Percentiles rank a stretch among this genome's conserved stretches.
phyloP scores from a whole-genome alignment of 2,888 invertebrate genomes.

The Acleris laterana region DNA sequence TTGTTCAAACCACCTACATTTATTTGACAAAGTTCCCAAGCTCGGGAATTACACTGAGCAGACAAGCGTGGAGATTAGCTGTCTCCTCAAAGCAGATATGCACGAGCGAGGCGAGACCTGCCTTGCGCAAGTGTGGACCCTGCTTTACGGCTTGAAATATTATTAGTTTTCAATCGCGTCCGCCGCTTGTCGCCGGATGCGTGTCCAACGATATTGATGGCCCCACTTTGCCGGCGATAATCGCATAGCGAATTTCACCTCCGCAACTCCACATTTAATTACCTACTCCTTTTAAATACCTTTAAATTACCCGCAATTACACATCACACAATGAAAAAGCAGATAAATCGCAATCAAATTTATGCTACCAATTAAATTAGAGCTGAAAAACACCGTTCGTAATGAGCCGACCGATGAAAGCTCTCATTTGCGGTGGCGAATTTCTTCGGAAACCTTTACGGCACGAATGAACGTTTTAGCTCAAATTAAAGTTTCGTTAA shows the following conservation, averaged over 20 bases:
- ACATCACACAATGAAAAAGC: conserved; percentile 46
- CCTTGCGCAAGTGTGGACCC: conserved; percentile 63
- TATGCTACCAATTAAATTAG: conserved; percentile 74
- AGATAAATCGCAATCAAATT: conserved; percentile 61
- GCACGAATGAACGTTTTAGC: conserved; percentile 61
- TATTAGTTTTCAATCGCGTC: conserved; percentile 70
- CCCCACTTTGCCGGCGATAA: conserved; percentile 57
- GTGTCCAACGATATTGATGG: conserved; percentile 73
- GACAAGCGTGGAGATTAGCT: conserved; percentile 36
- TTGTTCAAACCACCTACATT: neutral
- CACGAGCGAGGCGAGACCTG: conserved; percentile 45
- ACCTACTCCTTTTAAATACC: conserved; percentile 52
- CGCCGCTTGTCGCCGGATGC: conserved; percentile 71
- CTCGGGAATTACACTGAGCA: conserved; percentile 38
- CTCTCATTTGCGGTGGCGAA: conserved; percentile 51
- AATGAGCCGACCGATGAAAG: conserved; percentile 68
- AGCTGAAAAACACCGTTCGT: conserved; percentile 55
- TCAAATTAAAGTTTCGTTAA: conserved; percentile 75
- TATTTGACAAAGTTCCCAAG: conserved; percentile 6
- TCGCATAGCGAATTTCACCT: conserved; percentile 67
- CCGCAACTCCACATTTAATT: conserved; percentile 57
- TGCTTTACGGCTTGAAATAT: conserved; percentile 65
- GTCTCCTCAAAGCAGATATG: conserved; percentile 18
- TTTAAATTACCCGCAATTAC: conserved; percentile 55
- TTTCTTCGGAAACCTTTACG: conserved; percentile 52